These are phyloP conservation scores for Pycnomerus fuliginosus DNA, from an alignment of 2,888 invertebrate genomes.

Conservation along the genomic window DNA sequence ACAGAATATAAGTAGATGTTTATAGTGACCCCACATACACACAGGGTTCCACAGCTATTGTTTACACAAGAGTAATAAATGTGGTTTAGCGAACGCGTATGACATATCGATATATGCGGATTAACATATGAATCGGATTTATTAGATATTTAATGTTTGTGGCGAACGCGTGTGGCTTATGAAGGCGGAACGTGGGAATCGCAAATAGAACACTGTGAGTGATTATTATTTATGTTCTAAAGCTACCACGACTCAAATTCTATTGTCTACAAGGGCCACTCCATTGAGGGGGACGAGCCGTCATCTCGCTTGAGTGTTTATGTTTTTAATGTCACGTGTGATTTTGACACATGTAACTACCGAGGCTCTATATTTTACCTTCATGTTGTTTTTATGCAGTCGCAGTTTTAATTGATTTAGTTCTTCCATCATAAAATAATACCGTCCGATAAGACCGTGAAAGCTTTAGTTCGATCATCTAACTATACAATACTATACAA, in stretches of 20 bases:
- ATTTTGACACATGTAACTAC: constrained; percentile 48
- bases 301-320: constrained; percentile 40
- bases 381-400: no score
- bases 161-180: constrained; percentile 44
- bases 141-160: constrained; percentile 53
- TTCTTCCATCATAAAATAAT: no score
- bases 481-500: no score
- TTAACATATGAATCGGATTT: constrained; percentile 54
- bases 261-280: constrained; percentile 44
- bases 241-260: constrained; percentile 39
- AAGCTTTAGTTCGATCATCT: no score
- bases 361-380: no score
- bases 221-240: constrained; percentile 51
- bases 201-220: constrained; percentile 47
- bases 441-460: no score
- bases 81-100: constrained; percentile 48
- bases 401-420: no score
- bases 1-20: constrained; percentile 45
- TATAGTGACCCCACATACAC: constrained; percentile 40
- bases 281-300: constrained; percentile 31
- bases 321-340: constrained; percentile 50
- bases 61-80: constrained; percentile 52
- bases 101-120: constrained; percentile 48
- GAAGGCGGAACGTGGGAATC: constrained; percentile 51
- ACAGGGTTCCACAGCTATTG: constrained; percentile 37